A percentile compares a stretch with the other conserved stretches of the same genome.
phyloP scores from a whole-genome alignment of 2,113 vertebrate species.

The Takifugu bimaculatus region DNA sequence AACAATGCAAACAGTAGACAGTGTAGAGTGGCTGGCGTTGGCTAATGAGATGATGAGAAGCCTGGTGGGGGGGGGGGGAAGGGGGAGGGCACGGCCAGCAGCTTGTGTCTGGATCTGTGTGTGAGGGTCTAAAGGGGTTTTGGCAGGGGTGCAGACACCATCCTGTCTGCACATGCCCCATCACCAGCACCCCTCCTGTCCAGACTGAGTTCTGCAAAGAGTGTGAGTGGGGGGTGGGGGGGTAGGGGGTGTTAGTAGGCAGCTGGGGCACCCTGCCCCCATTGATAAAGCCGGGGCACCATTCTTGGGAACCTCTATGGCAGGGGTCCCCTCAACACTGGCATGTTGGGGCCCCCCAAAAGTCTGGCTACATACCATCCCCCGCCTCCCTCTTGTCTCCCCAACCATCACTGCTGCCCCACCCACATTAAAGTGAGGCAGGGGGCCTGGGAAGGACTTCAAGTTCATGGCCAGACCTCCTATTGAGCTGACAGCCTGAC shows the following conservation, averaged over 20 bases:
- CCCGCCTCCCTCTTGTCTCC: constrained; percentile 52
- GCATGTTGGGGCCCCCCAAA: constrained; percentile 71
- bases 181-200: constrained; percentile 56
- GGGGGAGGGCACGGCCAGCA: constrained; percentile 56
- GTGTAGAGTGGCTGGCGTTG: constrained; percentile 71
- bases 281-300: constrained; percentile 57
- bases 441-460: constrained; percentile 79
- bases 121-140: constrained; percentile 55
- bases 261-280: constrained; percentile 75
- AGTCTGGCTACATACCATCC: constrained; percentile 67
- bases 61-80: constrained; percentile 57
- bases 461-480: constrained; percentile 81
- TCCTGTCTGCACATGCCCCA: constrained; percentile 59
- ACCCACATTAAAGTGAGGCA: constrained; percentile 65
- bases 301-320: constrained; percentile 74
- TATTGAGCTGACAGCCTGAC: constrained; percentile 82
- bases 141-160: constrained; percentile 69
- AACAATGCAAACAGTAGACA: constrained; percentile 75
- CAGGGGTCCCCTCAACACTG: constrained; percentile 64
- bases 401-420: constrained; percentile 30
- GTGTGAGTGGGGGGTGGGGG: not conserved
- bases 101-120: constrained; percentile 67
- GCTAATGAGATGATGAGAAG: constrained; percentile 74
- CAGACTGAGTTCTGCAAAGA: constrained; percentile 52
- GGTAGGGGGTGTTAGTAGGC: constrained; percentile 54